phyloP scores from a whole-genome alignment of 1,140 invertebrate species.

The Olivierus martensii region DNA sequence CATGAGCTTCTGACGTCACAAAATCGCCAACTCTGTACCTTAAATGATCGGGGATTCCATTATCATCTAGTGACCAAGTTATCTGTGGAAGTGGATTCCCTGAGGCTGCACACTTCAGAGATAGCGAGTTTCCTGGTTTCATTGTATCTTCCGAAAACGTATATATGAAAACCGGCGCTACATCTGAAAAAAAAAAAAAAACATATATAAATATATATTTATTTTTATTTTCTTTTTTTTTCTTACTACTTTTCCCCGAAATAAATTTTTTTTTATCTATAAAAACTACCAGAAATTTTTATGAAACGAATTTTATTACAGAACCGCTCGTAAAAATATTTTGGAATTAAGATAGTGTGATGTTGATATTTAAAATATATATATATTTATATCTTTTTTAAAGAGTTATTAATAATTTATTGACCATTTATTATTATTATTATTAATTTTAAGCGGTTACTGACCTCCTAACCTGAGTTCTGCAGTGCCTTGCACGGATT shows the following conservation, averaged over 20 bases:
- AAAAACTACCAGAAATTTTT: background rate
- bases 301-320: background rate
- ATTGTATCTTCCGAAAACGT: constrained; percentile 53
- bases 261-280: background rate
- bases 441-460: background rate
- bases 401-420: too few relatives aligned
- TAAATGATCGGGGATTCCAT: constrained; percentile 14
- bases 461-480: constrained; percentile 33
- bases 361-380: too few relatives aligned
- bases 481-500: constrained; percentile 43
- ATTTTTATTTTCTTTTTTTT: too few relatives aligned
- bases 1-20: constrained; percentile 78
- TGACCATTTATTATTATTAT: too few relatives aligned
- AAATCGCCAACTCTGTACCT: constrained; percentile 56
- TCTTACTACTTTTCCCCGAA: background rate
- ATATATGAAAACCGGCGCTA: constrained; percentile 69
- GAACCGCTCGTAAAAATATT: too few relatives aligned
- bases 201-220: background rate
- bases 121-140: constrained; percentile 68
- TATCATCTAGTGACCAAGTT: constrained; percentile 79
- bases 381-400: too few relatives aligned
- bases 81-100: constrained; percentile 91
- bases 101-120: constrained; percentile 63
- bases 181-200: constrained; percentile 44
- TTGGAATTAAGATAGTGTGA: too few relatives aligned